phyloP scores from a whole-genome alignment of 53 echinoderm and acorn worm genomes.

The Astropecten irregularis region DNA sequence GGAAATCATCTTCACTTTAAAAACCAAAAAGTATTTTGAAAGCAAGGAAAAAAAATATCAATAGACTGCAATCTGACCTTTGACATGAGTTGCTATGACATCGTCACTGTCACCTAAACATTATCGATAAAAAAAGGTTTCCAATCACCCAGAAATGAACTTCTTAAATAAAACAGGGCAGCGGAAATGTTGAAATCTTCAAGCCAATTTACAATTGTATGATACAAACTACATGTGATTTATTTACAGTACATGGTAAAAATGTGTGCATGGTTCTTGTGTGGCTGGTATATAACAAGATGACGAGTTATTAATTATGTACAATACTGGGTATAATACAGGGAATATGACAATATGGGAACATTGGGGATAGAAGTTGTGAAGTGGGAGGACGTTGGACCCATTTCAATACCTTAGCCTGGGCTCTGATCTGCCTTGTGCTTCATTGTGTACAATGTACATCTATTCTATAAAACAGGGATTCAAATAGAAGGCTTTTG shows the following conservation, averaged over 20 bases:
- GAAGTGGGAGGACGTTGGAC: too few species aligned
- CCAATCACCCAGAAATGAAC: not conserved
- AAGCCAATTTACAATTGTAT: constrained; percentile 24
- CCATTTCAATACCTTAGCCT: too few species aligned
- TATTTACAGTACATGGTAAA: constrained; percentile 47
- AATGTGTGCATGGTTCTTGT: constrained; percentile 30
- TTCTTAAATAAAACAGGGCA: not conserved
- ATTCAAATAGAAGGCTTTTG: too few species aligned
- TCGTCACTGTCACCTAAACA: not conserved
- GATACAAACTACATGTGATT: constrained; percentile 3
- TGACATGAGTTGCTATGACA: not conserved
- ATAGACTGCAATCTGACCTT: not conserved
- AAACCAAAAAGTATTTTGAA: not conserved
- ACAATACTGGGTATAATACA: too few species aligned
- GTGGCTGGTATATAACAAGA: too few species aligned
- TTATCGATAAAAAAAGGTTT: too few species aligned
- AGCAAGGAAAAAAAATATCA: not conserved
- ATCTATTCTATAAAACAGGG: too few species aligned
- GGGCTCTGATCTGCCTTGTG: too few species aligned
- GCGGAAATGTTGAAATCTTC: too few species aligned
- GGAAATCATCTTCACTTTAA: not conserved
- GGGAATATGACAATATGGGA: too few species aligned
- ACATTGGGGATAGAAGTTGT: too few species aligned
- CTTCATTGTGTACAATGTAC: too few species aligned
- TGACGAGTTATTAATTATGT: not conserved